Percentiles rank a stretch among this genome's conserved stretches.
phyloP scores from a whole-genome alignment of 2,113 vertebrate species.

The Mirza zaza region DNA sequence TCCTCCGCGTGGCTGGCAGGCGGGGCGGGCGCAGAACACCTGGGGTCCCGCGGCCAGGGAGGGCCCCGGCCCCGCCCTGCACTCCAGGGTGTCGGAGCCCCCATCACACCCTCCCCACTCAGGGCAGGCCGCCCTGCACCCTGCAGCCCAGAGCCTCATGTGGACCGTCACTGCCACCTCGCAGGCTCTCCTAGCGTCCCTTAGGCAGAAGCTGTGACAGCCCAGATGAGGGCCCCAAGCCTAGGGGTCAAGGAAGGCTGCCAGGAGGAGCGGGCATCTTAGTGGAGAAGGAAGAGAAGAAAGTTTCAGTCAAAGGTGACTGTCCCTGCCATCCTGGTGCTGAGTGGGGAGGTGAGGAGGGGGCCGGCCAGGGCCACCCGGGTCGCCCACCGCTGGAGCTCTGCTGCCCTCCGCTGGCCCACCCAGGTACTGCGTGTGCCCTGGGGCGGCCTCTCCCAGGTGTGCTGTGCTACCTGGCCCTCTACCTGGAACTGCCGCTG shows the following conservation, averaged over 20 bases:
- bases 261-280: background rate
- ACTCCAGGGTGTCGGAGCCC: fast-evolving
- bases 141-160: background rate
- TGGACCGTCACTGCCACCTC: fast-evolving
- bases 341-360: too few relatives aligned
- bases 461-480: background rate
- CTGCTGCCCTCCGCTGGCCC: constrained; percentile 62
- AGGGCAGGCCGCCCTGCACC: fast-evolving
- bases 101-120: background rate
- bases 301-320: background rate
- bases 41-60: background rate
- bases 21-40: fast-evolving
- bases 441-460: fast-evolving
- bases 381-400: background rate
- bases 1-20: fast-evolving
- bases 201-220: fast-evolving
- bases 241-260: background rate
- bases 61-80: fast-evolving
- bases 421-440: fast-evolving
- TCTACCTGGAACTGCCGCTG: background rate
- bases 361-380: fast-evolving
- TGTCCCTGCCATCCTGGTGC: background rate
- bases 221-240: background rate
- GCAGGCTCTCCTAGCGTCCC: fast-evolving
- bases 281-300: too few relatives aligned